Conservation (phyloP, 2,888 invertebrate genomes). For the Silvanus unidentatus region DNA sequence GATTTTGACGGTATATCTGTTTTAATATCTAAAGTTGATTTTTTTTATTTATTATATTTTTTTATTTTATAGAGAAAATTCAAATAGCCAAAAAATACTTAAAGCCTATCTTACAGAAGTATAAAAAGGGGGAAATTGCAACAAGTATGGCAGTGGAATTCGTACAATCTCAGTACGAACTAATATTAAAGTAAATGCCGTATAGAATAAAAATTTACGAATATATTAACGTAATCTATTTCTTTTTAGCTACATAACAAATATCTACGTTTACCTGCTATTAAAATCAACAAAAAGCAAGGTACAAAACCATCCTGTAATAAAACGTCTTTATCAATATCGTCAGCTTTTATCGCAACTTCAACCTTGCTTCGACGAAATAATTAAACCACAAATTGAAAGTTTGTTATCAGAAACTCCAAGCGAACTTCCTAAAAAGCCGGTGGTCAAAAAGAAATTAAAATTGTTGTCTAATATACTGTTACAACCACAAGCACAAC, state of each 20-base stretch:
- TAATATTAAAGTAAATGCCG: constrained; percentile 46
- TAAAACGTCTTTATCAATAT: constrained; percentile 76
- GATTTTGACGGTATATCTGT: constrained; percentile 78
- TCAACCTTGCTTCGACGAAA: constrained; percentile 61
- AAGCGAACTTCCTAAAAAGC: constrained; percentile 11
- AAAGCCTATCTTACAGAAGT: constrained; percentile 61
- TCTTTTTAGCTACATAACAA: constrained; percentile 68
- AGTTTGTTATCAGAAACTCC: constrained; percentile 47
- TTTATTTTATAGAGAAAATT: constrained; percentile 47
- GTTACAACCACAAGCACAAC: constrained; percentile 37
- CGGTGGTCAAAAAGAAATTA: constrained; percentile 27
- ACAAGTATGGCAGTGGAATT: constrained; percentile 63
- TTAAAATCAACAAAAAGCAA: constrained; percentile 70
- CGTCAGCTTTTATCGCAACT: constrained; percentile 70
- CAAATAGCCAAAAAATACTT: constrained; percentile 60
- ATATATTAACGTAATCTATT: constrained; percentile 18
- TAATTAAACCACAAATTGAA: constrained; percentile 63
- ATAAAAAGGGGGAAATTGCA: constrained; percentile 57
- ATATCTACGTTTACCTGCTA: constrained; percentile 79
- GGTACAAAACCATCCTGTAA: constrained; percentile 82
- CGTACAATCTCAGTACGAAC: constrained; percentile 51
- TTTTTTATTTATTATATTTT: not conserved
- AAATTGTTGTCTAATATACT: constrained; percentile 45
- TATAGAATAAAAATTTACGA: too few species aligned
- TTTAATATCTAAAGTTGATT: too few species aligned